Conservation (phyloP, 2,888 invertebrate genomes). For the Ctena decussata region DNA sequence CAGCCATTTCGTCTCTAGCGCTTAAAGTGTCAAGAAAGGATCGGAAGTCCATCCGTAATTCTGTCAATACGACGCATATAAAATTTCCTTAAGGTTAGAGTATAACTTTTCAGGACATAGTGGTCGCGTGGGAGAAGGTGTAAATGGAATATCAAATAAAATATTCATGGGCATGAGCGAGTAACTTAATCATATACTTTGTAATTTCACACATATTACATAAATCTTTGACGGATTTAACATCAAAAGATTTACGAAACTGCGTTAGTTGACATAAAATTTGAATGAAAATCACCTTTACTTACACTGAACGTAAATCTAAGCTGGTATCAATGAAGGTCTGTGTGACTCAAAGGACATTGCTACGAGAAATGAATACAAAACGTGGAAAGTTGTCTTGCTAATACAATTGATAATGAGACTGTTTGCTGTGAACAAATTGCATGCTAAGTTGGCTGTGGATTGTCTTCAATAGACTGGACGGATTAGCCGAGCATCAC, state of each 20-base stretch:
- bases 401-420: not conserved
- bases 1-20: too few relatives aligned
- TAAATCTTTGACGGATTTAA: slow-evolving; percentile 10
- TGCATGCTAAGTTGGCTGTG: not conserved
- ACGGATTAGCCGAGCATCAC: not conserved
- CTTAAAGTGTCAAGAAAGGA: too few relatives aligned
- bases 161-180: not conserved
- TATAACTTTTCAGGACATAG: not conserved
- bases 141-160: not conserved
- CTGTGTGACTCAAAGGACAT: not conserved
- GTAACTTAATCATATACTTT: not conserved
- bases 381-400: not conserved
- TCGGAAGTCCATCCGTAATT: too few relatives aligned
- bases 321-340: not conserved
- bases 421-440: not conserved
- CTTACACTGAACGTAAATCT: not conserved
- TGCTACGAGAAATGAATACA: not conserved
- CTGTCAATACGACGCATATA: too few relatives aligned
- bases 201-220: slow-evolving; percentile 10
- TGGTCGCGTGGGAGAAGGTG: not conserved
- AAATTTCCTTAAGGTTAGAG: too few relatives aligned
- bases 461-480: not conserved
- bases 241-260: not conserved
- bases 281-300: slow-evolving; percentile 11
- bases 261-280: not conserved